phyloP scores from a whole-genome alignment of 2,888 invertebrate species.

The Pantelozetes paolii region DNA sequence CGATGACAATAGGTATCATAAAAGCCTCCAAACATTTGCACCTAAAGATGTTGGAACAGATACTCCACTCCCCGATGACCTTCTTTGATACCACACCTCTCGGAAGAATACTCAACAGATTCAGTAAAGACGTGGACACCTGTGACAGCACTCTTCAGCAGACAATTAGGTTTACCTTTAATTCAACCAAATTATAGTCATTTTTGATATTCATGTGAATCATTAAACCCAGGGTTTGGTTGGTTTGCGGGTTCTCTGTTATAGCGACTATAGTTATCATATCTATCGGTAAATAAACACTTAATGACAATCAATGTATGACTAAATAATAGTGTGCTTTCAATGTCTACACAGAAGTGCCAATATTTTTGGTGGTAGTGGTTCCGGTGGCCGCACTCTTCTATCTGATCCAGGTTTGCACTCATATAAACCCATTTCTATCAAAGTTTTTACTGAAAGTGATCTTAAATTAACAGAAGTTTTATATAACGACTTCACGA shows the following conservation, averaged over 20 bases:
- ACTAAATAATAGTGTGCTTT: background rate
- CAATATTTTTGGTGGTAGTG: constrained; percentile 51
- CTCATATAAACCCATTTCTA: too few relatives aligned
- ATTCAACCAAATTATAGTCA: background rate
- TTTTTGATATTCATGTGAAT: background rate
- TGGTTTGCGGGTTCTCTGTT: background rate
- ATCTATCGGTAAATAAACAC: constrained; percentile 30
- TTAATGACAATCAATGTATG: too few relatives aligned
- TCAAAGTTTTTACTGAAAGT: too few relatives aligned
- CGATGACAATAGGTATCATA: constrained; percentile 35
- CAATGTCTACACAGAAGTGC: constrained; percentile 49
- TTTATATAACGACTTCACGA: constrained; percentile 55
- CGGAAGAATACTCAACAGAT: constrained; percentile 44
- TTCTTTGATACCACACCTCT: constrained; percentile 46
- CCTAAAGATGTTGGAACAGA: constrained; percentile 36
- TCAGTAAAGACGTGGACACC: constrained; percentile 39
- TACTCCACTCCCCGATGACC: constrained; percentile 44
- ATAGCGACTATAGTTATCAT: constrained; percentile 18
- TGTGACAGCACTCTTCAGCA: constrained; percentile 16
- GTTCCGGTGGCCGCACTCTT: constrained; percentile 52
- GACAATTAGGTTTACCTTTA: constrained; percentile 23
- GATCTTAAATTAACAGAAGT: constrained; percentile 52
- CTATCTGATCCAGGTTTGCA: constrained; percentile 52
- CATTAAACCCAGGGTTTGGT: background rate
- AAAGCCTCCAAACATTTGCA: constrained; percentile 39